Conservation (phyloP, 1,140 invertebrate genomes). For the Drepana arcuata region DNA sequence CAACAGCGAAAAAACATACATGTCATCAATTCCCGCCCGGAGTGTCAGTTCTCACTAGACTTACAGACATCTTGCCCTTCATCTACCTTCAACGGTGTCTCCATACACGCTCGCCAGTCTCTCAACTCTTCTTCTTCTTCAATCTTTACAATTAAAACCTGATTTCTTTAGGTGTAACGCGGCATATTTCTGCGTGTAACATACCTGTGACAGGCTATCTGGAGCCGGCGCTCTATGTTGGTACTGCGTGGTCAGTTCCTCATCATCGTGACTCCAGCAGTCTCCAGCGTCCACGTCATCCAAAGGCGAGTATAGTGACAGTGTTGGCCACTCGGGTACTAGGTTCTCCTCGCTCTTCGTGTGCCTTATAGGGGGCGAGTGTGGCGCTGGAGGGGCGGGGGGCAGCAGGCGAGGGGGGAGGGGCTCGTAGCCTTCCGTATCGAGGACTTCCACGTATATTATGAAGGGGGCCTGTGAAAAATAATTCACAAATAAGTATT, state of each 20-base stretch:
- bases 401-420: constrained; percentile 56
- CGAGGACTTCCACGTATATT: constrained; percentile 96
- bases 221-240: constrained; percentile 40
- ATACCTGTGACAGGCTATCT: constrained; percentile 51
- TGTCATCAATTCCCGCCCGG: too few species aligned
- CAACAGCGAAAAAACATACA: too few species aligned
- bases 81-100: too few species aligned
- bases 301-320: constrained; percentile 51
- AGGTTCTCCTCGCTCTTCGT: constrained; percentile 96
- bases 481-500: constrained; percentile 3
- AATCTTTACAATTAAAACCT: too few species aligned
- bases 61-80: too few species aligned
- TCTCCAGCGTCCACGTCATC: constrained; percentile 57
- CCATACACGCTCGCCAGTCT: too few species aligned
- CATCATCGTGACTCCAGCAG: constrained; percentile 95
- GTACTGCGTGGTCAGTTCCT: constrained; percentile 81
- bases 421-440: constrained; percentile 86
- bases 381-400: constrained; percentile 57
- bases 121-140: too few species aligned
- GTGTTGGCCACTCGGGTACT: constrained; percentile 61
- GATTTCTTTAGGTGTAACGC: too few species aligned
- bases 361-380: constrained; percentile 74
- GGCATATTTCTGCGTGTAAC: neutral
- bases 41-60: too few species aligned
- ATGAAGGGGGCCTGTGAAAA: constrained; percentile 92